Evolutionary conservation across 2,113 vertebrate species (phyloP), one percentile per base, ranked within the genome.

Genomic region (Solenodon paradoxus): DNA sequence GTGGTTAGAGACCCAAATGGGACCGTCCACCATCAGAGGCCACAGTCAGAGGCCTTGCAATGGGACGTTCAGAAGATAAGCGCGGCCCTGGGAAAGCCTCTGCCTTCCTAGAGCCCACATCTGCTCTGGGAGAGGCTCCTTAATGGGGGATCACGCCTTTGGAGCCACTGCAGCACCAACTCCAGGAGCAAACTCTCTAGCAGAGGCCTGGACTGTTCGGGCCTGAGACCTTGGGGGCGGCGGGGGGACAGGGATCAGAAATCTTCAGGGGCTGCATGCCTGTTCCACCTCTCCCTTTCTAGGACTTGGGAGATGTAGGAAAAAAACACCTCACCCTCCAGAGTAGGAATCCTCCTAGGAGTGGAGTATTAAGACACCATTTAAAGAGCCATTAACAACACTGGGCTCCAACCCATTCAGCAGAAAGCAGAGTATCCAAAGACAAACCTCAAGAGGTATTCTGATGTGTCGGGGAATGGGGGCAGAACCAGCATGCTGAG

Each of bases 151-250:
- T n/a, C n/a, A 47, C 35, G 47, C 69, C 53, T 30, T 2, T 28
- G 71, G 9, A 26, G 72, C 51, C 3, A 24, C 26, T 20, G 30
- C 16, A 74, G 63, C 40, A 81, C 42, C 69, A 68, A 13, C 22
- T 49, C 22, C 45, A 59, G 24, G 22, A 53, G 22, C 42, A 93
- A 68, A 30, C 26, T 16, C 26, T 57, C 38, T n/a, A 42, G 81
- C 7, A 49, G 38, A 3, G 17, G 28, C 51, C 49, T 3, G 12
- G n/a, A 61, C 19, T 53, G 55, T 20, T 78, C 55, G n/a, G n/a
- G 5, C 12, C 53, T 1, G 12, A 28, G 19, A 15, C 40, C 64
- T 55, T 38, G 2, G 7, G 22, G 3, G 20, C 4, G 1, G n/a
- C n/a, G n/a, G 28, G 7, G 63, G 28, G 6, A 2, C 9, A 11